These are phyloP conservation scores for Ethmia dodecea DNA, from an alignment of 2,888 invertebrate genomes.

Conservation along the genomic window DNA sequence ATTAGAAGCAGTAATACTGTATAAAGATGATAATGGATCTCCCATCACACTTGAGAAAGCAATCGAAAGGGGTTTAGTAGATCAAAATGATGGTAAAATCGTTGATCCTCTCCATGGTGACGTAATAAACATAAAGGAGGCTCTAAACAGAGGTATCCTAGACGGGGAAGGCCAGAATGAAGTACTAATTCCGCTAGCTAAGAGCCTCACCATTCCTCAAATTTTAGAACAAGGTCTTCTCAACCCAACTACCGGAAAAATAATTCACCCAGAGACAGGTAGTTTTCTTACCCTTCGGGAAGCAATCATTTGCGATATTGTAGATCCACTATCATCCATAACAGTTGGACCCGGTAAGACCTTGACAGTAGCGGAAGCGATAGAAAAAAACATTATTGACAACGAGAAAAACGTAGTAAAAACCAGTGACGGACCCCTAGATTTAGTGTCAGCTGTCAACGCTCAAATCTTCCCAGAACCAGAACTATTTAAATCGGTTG, in stretches of 20 bases:
- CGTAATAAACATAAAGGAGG: conserved; percentile 87
- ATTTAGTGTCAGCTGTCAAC: conserved; percentile 84
- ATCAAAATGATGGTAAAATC: conserved; percentile 86
- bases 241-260: conserved; percentile 83
- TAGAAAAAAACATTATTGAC: conserved; percentile 83
- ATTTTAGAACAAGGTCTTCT: conserved; percentile 91
- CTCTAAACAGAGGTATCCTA: conserved; percentile 88
- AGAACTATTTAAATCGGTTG: conserved; percentile 36
- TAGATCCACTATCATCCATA: conserved; percentile 88
- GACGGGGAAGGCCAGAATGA: conserved; percentile 87
- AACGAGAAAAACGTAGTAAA: conserved; percentile 82
- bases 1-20: conserved; percentile 79
- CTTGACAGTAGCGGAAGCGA: conserved; percentile 87
- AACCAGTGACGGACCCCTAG: conserved; percentile 78
- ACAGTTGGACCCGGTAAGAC: conserved; percentile 78
- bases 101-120: conserved; percentile 91
- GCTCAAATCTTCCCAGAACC: conserved; percentile 78
- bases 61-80: conserved; percentile 81
- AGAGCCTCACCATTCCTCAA: conserved; percentile 89
- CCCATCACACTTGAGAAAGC: conserved; percentile 86
- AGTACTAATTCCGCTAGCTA: conserved; percentile 87
- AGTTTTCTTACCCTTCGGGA: conserved; percentile 86
- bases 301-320: conserved; percentile 92
- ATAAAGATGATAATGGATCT: conserved; percentile 77
- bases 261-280: conserved; percentile 93